These are phyloP conservation scores for Galaxias olidus DNA, from an alignment of 2,797 vertebrate genomes.

Conservation along the genomic window DNA sequence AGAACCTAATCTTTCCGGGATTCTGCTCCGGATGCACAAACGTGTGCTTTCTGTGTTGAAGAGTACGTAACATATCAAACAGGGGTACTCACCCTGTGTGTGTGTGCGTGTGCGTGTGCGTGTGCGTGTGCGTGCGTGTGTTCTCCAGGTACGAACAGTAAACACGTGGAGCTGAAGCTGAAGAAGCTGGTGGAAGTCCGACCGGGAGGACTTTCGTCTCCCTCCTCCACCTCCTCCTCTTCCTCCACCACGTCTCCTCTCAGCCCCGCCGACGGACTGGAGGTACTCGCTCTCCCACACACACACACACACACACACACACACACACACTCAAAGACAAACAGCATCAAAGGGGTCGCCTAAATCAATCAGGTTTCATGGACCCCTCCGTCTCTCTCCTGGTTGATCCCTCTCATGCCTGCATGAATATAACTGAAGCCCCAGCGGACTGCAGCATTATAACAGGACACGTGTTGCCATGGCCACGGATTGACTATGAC, in stretches of 20 bases:
- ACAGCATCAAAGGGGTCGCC: slow-evolving; percentile 44
- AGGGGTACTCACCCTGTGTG: neutral
- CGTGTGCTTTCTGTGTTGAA: neutral
- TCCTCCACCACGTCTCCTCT: slow-evolving; percentile 73
- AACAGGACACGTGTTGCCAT: slow-evolving; percentile 37
- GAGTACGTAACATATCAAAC: too few relatives aligned
- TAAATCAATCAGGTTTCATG: slow-evolving; percentile 59
- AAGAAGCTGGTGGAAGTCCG: slow-evolving; percentile 86
- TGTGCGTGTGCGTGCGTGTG: neutral
- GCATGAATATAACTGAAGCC: slow-evolving; percentile 46
- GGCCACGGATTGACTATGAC: slow-evolving; percentile 59
- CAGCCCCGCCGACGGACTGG: slow-evolving; percentile 78
- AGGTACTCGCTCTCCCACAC: slow-evolving; percentile 52
- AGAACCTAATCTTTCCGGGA: neutral
- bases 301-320: slow-evolving; percentile 9
- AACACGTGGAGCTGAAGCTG: slow-evolving; percentile 88
- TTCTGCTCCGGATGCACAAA: neutral
- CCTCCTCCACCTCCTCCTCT: slow-evolving; percentile 77
- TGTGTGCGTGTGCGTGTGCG: neutral
- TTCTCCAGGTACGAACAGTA: slow-evolving; percentile 83
- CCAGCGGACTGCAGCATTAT: slow-evolving; percentile 35
- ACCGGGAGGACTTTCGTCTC: slow-evolving; percentile 83
- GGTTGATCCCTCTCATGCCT: slow-evolving; percentile 47
- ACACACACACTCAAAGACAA: neutral
- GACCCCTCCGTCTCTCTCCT: slow-evolving; percentile 41